Percentiles rank a stretch among this genome's conserved stretches.
Evolutionary conservation across 2,113 vertebrate genomes (phyloP).

Genomic region (Rhegmatorhina hoffmannsi): DNA sequence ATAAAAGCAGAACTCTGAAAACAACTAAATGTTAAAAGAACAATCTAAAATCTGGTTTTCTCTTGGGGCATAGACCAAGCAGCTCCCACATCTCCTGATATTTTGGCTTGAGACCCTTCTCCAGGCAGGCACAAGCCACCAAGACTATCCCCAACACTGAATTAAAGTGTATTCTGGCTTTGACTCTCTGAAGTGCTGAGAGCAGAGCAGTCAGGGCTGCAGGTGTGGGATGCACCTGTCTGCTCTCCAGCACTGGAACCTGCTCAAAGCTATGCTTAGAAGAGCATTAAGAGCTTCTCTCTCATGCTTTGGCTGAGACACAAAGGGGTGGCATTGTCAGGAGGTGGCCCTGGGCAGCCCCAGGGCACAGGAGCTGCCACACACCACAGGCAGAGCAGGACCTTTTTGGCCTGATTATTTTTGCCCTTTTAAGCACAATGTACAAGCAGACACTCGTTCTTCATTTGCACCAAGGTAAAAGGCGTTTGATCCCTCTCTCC

Average conservation of each 20-base stretch:
- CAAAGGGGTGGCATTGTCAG: rapidly evolving
- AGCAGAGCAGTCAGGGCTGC: neutral
- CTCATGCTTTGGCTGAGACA: rapidly evolving
- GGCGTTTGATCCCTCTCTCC: neutral
- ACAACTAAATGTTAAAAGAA: neutral
- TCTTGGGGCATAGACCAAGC: neutral
- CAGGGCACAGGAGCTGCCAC: neutral
- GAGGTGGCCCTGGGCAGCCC: neutral
- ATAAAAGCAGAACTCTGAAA: neutral
- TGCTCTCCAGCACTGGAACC: neutral
- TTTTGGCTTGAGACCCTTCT: neutral
- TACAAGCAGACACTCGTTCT: neutral
- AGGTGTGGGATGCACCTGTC: rapidly evolving
- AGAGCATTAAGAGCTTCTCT: neutral
- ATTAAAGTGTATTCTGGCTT: neutral
- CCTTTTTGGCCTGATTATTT: too few relatives aligned
- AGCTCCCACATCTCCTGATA: neutral
- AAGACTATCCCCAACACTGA: neutral
- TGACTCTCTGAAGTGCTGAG: neutral
- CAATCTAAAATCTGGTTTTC: neutral
- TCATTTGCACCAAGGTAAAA: neutral
- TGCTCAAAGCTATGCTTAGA: rapidly evolving
- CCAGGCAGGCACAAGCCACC: neutral
- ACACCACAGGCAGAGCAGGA: neutral
- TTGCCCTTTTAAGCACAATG: neutral